Conservation (phyloP, 1,140 invertebrate species). For the Drosophila parvula region DNA sequence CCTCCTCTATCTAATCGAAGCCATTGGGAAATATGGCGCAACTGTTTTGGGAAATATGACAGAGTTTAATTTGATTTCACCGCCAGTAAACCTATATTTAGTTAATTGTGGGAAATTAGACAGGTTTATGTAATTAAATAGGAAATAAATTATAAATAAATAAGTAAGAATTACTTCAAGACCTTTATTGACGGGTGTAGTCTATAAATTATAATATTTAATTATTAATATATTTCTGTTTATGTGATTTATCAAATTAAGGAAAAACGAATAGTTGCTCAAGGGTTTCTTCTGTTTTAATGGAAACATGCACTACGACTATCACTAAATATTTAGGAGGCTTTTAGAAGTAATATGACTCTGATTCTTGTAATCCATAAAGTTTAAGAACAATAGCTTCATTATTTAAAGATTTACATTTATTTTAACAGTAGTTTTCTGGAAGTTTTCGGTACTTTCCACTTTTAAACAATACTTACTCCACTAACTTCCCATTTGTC, state of each 20-base stretch:
- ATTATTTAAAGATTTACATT: not conserved
- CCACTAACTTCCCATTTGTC: not conserved
- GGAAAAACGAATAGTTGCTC: too few species aligned
- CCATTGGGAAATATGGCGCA: conserved; percentile 11
- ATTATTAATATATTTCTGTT: not conserved
- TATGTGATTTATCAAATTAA: not conserved
- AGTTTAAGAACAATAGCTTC: too few species aligned
- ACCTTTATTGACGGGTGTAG: not conserved
- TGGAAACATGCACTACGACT: too few species aligned
- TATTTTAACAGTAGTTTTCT: not conserved
- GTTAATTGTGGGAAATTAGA: not conserved
- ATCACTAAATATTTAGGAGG: too few species aligned
- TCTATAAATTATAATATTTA: not conserved
- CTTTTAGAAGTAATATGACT: too few species aligned
- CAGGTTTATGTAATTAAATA: not conserved
- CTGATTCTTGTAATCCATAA: fast-evolving
- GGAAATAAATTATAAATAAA: too few species aligned
- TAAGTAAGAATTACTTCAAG: too few species aligned
- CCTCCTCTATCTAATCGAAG: conserved; percentile 29
- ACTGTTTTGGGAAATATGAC: not conserved
- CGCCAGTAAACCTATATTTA: not conserved
- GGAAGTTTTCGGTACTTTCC: not conserved
- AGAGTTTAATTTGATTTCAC: conserved; percentile 9
- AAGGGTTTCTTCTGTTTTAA: too few species aligned
- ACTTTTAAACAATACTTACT: too few species aligned